A percentile compares a stretch with the other conserved stretches of the same genome.
These are phyloP conservation scores for Batillaria attramentaria DNA, from an alignment of 1,140 invertebrate species.

Conservation along the genomic window DNA sequence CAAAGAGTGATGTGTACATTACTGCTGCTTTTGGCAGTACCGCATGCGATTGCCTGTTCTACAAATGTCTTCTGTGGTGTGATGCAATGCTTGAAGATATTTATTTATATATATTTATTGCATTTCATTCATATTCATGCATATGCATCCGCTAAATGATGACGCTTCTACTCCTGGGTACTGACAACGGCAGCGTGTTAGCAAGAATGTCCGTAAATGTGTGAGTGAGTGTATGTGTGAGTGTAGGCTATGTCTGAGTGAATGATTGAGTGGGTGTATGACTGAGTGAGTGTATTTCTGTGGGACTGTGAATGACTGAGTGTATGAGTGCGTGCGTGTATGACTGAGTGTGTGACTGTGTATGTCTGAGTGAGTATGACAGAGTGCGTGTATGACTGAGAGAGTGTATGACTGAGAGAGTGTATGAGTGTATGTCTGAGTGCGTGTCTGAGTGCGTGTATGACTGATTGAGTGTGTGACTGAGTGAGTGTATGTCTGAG, in stretches of 20 bases:
- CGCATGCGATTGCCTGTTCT: no score
- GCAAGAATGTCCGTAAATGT: not conserved
- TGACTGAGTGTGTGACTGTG: not conserved
- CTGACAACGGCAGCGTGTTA: no score
- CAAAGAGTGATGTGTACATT: no score
- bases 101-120: no score
- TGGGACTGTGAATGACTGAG: slow-evolving; percentile 1
- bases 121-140: no score
- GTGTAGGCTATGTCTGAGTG: not conserved
- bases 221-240: not conserved
- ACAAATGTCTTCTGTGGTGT: no score
- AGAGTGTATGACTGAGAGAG: not conserved
- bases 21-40: no score
- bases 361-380: not conserved
- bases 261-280: not conserved
- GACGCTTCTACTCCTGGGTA: no score
- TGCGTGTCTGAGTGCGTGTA: slow-evolving; percentile 19
- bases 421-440: slow-evolving; percentile 12
- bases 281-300: slow-evolving; percentile 4
- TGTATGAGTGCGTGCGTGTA: slow-evolving; percentile 22
- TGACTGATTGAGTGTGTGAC: slow-evolving; percentile 10
- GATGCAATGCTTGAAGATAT: no score
- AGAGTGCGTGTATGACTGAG: not conserved
- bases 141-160: no score
- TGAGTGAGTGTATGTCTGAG: not conserved